Percentiles rank a stretch among this genome's conserved stretches.
phyloP scores from a whole-genome alignment of 2,113 vertebrate species.

The Grus americana region DNA sequence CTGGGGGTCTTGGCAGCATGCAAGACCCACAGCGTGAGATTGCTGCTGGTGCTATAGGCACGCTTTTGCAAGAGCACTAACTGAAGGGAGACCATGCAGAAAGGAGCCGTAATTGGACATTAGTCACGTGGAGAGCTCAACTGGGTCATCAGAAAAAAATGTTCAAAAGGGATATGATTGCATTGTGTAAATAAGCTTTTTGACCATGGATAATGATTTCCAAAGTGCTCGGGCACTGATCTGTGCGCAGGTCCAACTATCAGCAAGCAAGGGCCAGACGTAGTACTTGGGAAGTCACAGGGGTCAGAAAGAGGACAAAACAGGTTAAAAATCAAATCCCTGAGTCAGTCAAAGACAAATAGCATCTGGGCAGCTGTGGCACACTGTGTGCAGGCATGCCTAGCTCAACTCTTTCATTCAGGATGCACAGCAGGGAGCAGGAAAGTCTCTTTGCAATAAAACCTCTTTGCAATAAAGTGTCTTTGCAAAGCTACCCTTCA shows the following conservation, averaged over 20 bases:
- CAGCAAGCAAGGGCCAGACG: background rate
- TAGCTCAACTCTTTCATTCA: background rate
- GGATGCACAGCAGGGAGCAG: background rate
- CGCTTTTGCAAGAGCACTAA: background rate
- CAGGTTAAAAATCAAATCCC: background rate
- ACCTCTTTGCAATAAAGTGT: background rate
- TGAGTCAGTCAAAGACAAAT: background rate
- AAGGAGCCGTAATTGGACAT: background rate
- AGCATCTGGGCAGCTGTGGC: background rate
- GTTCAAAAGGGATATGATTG: background rate
- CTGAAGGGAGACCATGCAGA: background rate
- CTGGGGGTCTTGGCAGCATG: background rate
- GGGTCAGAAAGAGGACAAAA: background rate
- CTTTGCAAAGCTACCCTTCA: background rate
- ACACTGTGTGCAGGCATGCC: fast-evolving
- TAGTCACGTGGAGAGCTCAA: background rate
- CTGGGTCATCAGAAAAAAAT: background rate
- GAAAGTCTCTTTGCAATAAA: background rate
- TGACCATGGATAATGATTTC: background rate
- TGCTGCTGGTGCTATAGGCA: background rate
- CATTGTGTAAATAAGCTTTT: background rate
- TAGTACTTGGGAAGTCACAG: background rate
- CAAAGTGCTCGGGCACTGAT: background rate
- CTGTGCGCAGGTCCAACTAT: fast-evolving
- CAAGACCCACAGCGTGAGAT: background rate